Conservation (phyloP, 2,888 invertebrate genomes). For the Stenchaetothrips biformis region DNA sequence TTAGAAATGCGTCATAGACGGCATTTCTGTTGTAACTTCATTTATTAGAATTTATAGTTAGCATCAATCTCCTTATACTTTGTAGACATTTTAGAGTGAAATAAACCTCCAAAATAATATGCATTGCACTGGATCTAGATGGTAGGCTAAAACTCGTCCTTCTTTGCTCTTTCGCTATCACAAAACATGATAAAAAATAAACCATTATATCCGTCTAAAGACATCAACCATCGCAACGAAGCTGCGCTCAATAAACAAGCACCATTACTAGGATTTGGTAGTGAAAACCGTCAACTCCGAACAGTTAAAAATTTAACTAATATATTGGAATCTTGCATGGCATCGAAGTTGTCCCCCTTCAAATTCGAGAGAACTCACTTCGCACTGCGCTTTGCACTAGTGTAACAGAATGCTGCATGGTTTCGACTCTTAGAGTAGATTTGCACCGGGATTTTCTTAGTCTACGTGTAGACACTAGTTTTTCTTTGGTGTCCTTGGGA, state of each 20-base stretch:
- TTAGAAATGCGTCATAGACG: no score
- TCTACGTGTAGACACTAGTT: no score
- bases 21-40: no score
- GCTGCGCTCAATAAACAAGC: not conserved
- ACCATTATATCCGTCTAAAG: not conserved
- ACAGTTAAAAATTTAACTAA: no score
- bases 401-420: slow-evolving; percentile 1
- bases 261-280: no score
- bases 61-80: not conserved
- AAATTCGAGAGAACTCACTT: not conserved
- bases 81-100: not conserved
- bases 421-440: not conserved
- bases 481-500: no score
- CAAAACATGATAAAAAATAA: not conserved
- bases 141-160: slow-evolving; percentile 8
- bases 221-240: no score
- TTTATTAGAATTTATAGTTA: slow-evolving; percentile 13
- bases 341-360: not conserved
- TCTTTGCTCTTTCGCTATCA: slow-evolving; percentile 19
- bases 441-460: no score
- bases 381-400: not conserved
- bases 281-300: no score
- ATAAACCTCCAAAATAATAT: slow-evolving; percentile 5
- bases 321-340: not conserved
- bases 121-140: not conserved